A percentile compares a stretch with the other conserved stretches of the same genome.
Conservation (phyloP, 2,113 vertebrate species). For the Brienomyrus longianalis region DNA sequence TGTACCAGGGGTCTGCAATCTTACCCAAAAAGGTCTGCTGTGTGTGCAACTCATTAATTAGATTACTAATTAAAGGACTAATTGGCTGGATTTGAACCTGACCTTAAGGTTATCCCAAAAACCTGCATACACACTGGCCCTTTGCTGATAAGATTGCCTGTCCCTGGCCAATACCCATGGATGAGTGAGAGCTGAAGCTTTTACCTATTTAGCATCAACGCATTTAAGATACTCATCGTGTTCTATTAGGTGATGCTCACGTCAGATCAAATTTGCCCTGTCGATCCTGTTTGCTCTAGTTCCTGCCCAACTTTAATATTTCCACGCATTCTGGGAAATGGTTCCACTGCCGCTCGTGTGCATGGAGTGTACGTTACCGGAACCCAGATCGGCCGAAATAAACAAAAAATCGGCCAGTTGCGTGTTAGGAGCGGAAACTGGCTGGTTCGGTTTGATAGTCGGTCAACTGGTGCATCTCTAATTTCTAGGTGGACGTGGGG, state of each 20-base stretch:
- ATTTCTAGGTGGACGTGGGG: constrained; percentile 68
- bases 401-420: not conserved
- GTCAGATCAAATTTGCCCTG: not conserved
- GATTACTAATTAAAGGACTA: not conserved
- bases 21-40: not conserved
- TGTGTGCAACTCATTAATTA: not conserved
- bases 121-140: not conserved
- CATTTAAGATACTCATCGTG: not conserved
- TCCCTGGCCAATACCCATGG: not conserved
- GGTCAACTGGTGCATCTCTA: not conserved
- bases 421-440: not conserved
- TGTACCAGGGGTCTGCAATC: not conserved
- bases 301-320: not conserved
- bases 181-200: not conserved
- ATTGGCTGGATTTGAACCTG: not conserved
- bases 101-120: not conserved
- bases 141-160: not conserved
- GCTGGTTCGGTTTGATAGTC: not conserved
- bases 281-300: not conserved
- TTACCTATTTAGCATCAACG: not conserved
- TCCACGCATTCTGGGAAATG: not conserved
- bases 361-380: not conserved
- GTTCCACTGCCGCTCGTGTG: not conserved
- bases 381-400: not conserved
- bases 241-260: not conserved